Conservation (phyloP, 2,113 vertebrate species). For the rabbit (Oryctolagus cuniculus) region mOryCun1.1 NC_091441.1:90535501-90536000, state of each 20-base stretch:
- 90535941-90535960: no score
- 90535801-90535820: background rate
- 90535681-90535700: background rate
- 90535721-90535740: background rate
- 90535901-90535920: background rate
- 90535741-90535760: background rate
- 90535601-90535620: background rate
- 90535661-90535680: background rate
- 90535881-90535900: no score
- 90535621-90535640: background rate
- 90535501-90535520: background rate
- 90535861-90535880: background rate
- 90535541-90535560: background rate
- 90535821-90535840: background rate
- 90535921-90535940: background rate
- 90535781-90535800: background rate
- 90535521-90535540: background rate
- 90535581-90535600: background rate
- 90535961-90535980: no score
- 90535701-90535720: background rate
- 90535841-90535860: no score
- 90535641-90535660: background rate
- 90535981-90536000: no score
- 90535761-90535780: background rate
- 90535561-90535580: background rate